These are phyloP conservation scores for Chelidonichthys spinosus DNA, from an alignment of 2,797 vertebrate species.

Conservation along the genomic window DNA sequence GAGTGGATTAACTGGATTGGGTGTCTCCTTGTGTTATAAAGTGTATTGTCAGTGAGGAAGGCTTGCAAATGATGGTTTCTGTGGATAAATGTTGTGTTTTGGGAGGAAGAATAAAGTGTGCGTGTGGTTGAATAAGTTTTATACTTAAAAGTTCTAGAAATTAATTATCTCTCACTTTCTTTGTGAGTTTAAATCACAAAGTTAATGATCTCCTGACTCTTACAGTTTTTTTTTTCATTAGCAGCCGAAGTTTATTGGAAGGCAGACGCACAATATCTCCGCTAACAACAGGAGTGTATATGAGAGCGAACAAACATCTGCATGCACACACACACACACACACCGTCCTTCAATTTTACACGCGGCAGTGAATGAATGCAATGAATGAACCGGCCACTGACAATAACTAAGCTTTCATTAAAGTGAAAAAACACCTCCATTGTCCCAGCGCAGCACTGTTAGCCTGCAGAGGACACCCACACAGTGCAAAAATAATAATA, in stretches of 20 bases:
- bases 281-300: conserved; percentile 28
- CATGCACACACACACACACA: not conserved
- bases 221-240: not conserved
- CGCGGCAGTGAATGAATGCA: conserved; percentile 49
- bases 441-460: conserved; percentile 43
- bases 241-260: conserved; percentile 17
- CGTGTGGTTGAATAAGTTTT: not conserved
- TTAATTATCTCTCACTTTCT: conserved; percentile 10
- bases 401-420: conserved; percentile 64
- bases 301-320: conserved; percentile 11
- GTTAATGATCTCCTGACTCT: conserved; percentile 14
- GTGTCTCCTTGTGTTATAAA: conserved; percentile 44
- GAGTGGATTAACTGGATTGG: conserved; percentile 74
- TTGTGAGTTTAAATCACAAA: conserved; percentile 21
- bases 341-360: conserved; percentile 51
- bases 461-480: conserved; percentile 47
- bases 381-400: conserved; percentile 42
- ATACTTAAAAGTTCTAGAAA: conserved; percentile 5
- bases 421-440: conserved; percentile 56
- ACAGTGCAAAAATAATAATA: conserved; percentile 10
- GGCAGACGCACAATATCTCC: conserved; percentile 16
- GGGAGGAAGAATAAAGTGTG: not conserved
- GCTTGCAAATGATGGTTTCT: conserved; percentile 48
- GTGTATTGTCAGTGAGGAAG: conserved; percentile 46
- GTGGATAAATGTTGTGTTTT: not conserved